These are phyloP conservation scores for Muscina levida DNA, from an alignment of 2,888 invertebrate genomes.

Conservation along the genomic window DNA sequence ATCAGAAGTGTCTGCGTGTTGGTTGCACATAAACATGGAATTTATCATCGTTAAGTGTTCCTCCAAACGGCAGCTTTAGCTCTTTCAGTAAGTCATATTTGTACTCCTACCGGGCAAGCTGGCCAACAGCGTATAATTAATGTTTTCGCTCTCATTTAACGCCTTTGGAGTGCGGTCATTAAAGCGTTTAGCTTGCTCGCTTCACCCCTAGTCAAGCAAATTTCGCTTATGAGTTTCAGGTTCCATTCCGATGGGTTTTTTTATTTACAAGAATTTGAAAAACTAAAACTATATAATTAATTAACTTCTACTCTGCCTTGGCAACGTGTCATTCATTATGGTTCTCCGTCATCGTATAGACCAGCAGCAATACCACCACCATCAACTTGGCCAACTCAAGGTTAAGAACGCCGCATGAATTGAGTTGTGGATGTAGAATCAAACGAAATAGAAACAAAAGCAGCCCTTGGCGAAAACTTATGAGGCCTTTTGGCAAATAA, in stretches of 20 bases:
- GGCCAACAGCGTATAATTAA: neutral
- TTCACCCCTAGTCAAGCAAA: too few relatives aligned
- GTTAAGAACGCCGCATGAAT: neutral
- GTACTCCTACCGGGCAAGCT: neutral
- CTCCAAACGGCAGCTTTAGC: conserved; percentile 4
- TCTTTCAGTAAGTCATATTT: neutral
- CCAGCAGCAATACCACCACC: conserved; percentile 4
- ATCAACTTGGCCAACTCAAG: neutral
- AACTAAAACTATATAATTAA: neutral
- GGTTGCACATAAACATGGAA: neutral
- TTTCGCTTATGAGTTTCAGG: neutral
- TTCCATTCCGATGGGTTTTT: neutral
- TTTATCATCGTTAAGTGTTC: neutral
- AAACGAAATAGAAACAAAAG: too few relatives aligned
- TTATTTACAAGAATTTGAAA: neutral
- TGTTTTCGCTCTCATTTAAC: neutral
- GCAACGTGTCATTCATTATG: neutral
- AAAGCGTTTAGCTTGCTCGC: neutral
- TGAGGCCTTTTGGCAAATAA: too few relatives aligned
- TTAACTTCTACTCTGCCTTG: neutral
- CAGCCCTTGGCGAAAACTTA: too few relatives aligned
- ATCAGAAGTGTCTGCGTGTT: neutral
- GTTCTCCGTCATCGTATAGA: neutral
- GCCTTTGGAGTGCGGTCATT: conserved; percentile 1
- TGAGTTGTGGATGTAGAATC: too few relatives aligned